phyloP scores from a whole-genome alignment of 2,888 invertebrate species.

The Luperina testacea region DNA sequence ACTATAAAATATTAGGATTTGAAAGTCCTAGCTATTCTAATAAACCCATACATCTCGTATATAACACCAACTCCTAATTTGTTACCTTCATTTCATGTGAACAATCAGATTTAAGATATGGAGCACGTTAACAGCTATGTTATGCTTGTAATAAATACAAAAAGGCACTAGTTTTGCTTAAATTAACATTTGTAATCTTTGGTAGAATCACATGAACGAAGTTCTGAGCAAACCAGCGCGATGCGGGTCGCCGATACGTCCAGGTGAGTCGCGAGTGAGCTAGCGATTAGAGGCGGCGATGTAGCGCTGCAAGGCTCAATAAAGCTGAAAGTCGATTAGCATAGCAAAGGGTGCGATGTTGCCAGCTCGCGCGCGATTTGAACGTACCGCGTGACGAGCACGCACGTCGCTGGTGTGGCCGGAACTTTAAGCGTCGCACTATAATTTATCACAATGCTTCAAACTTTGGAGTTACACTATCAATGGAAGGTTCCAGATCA shows the following conservation, averaged over 20 bases:
- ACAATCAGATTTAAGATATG: constrained; percentile 46
- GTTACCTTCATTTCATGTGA: constrained; percentile 50
- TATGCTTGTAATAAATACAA: constrained; percentile 55
- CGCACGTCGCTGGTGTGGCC: constrained; percentile 4
- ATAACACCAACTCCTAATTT: constrained; percentile 32
- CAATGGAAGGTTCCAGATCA: constrained; percentile 57
- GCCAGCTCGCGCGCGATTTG: background rate
- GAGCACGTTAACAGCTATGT: constrained; percentile 51
- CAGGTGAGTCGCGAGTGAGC: background rate
- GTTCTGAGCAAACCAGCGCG: constrained; percentile 20
- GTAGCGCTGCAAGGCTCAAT: constrained; percentile 20
- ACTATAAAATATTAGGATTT: constrained; percentile 53
- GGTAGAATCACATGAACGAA: constrained; percentile 63
- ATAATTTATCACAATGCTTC: constrained; percentile 51
- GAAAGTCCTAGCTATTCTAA: constrained; percentile 48
- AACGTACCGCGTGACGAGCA: background rate
- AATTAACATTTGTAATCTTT: constrained; percentile 62
- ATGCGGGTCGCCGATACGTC: background rate
- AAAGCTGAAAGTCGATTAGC: constrained; percentile 25
- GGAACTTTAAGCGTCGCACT: constrained; percentile 35
- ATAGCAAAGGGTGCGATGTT: constrained; percentile 18
- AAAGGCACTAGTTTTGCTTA: constrained; percentile 67
- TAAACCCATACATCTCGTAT: constrained; percentile 44
- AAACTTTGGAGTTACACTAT: constrained; percentile 50
- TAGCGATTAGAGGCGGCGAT: background rate